phyloP scores from a whole-genome alignment of 2,888 invertebrate genomes.

The Tipula unca region DNA sequence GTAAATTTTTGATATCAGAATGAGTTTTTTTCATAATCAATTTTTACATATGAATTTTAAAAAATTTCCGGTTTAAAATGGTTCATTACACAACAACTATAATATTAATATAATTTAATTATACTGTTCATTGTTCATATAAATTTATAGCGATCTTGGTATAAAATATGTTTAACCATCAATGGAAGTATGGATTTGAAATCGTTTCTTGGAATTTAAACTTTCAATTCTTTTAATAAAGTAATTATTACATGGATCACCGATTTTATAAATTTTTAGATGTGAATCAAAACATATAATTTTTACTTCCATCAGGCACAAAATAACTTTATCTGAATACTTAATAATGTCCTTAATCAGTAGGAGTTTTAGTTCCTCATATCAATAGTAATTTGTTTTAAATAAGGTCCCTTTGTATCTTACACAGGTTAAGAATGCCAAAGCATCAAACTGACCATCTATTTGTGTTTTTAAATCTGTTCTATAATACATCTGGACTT shows the following conservation, averaged over 20 bases:
- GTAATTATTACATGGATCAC: not conserved
- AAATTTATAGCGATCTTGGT: not conserved
- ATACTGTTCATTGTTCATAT: no score
- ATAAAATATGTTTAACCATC: not conserved
- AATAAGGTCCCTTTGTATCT: no score
- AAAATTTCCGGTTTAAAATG: no score
- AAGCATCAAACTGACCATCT: not conserved
- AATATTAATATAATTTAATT: no score
- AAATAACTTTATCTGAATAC: not conserved
- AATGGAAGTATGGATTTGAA: not conserved
- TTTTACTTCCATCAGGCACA: not conserved
- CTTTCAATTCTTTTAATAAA: not conserved
- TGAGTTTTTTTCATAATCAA: no score
- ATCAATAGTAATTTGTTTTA: no score
- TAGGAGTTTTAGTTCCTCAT: no score
- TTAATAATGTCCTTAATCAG: no score
- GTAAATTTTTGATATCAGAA: no score
- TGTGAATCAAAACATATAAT: not conserved
- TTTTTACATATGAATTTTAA: no score
- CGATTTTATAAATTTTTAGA: not conserved
- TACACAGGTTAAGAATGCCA: not conserved
- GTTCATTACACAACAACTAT: no score
- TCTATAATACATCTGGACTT: not conserved
- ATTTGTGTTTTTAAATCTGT: not conserved
- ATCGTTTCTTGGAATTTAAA: not conserved